phyloP scores from a whole-genome alignment of 2,113 vertebrate species.

The Gadus chalcogrammus region DNA sequence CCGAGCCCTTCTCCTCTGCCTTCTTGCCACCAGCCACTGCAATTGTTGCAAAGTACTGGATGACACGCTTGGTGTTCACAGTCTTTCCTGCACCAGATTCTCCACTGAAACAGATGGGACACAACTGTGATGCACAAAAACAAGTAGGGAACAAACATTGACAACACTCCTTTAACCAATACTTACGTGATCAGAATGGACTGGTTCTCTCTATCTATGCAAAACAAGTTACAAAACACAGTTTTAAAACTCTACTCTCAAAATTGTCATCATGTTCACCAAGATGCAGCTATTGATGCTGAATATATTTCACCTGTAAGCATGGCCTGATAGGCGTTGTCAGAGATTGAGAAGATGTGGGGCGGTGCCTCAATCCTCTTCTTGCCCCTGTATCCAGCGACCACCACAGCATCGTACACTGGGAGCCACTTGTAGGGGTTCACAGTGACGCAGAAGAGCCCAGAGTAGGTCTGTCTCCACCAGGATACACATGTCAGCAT shows the following conservation, averaged over 20 bases:
- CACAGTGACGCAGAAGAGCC: slow-evolving; percentile 84
- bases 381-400: slow-evolving; percentile 7
- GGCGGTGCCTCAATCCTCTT: slow-evolving; percentile 1
- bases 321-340: neutral
- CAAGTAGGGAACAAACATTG: neutral
- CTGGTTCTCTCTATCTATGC: slow-evolving; percentile 76
- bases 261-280: too few relatives aligned
- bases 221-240: neutral
- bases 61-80: slow-evolving; percentile 86
- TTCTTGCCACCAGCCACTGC: slow-evolving; percentile 69
- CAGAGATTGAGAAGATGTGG: neutral
- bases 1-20: slow-evolving; percentile 15
- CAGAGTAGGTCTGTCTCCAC: slow-evolving; percentile 79
- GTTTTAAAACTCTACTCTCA: too few relatives aligned
- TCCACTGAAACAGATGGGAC: slow-evolving; percentile 62
- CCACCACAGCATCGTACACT: slow-evolving; percentile 73
- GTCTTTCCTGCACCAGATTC: slow-evolving; percentile 88
- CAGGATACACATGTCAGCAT: neutral
- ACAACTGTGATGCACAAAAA: neutral
- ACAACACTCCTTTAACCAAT: neutral
- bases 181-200: slow-evolving; percentile 82
- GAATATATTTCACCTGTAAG: neutral
- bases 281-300: neutral
- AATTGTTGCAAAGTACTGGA: slow-evolving; percentile 88
- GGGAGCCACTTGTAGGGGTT: slow-evolving; percentile 87